Conservation (phyloP, 2,113 vertebrate genomes). For the Hyperoodon ampullatus region DNA sequence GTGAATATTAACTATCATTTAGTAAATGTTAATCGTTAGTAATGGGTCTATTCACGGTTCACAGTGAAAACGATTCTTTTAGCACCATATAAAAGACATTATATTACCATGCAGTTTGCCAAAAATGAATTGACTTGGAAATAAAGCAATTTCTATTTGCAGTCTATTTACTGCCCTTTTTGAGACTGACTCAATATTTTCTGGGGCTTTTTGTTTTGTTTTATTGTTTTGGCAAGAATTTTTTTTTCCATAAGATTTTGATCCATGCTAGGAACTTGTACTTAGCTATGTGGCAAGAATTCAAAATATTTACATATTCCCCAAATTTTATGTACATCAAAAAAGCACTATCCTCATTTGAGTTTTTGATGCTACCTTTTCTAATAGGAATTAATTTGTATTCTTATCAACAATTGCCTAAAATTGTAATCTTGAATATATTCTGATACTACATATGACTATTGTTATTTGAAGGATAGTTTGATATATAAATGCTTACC, state of each 20-base stretch:
- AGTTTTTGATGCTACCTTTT: constrained; percentile 60
- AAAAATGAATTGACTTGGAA: constrained; percentile 65
- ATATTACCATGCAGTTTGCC: constrained; percentile 38
- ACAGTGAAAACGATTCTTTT: constrained; percentile 45
- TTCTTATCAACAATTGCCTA: constrained; percentile 9
- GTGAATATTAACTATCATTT: constrained; percentile 62
- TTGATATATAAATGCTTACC: constrained; percentile 40
- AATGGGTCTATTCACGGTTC: constrained; percentile 53
- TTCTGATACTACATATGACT: neutral
- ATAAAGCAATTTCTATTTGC: constrained; percentile 70
- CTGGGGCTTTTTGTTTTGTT: constrained; percentile 32
- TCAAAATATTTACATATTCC: constrained; percentile 59
- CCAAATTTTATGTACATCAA: neutral
- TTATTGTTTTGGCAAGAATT: constrained; percentile 59
- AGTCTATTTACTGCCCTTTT: constrained; percentile 66
- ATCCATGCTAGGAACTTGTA: constrained; percentile 24
- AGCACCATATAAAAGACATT: neutral
- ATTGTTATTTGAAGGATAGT: constrained; percentile 53
- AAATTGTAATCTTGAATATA: constrained; percentile 53
- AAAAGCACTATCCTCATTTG: neutral
- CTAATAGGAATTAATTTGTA: constrained; percentile 52
- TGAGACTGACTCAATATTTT: constrained; percentile 38
- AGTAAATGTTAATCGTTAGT: constrained; percentile 67
- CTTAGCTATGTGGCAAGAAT: constrained; percentile 54
- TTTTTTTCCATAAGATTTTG: constrained; percentile 63